Evolutionary conservation across 2,888 invertebrate genomes (phyloP).

Genomic region (Drosophila prolongata): DNA sequence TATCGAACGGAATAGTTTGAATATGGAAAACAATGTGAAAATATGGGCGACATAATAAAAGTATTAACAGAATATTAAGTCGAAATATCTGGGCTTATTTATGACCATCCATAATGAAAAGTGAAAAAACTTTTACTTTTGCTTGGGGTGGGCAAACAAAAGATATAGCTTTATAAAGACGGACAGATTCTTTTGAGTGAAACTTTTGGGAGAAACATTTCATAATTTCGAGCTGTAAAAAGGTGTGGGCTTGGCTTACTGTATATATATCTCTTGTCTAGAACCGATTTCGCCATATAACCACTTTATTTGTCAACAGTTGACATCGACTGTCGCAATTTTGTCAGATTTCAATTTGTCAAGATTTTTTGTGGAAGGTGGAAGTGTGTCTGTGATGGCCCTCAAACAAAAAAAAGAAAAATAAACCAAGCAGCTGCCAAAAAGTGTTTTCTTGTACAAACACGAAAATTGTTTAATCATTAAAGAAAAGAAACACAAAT

Average conservation of each 20-base stretch:
- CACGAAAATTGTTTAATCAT: slow-evolving; percentile 26
- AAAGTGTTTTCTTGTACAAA: slow-evolving; percentile 20
- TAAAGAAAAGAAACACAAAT: slow-evolving; percentile 24
- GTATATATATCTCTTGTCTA: slow-evolving; percentile 7
- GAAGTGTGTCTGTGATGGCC: slow-evolving; percentile 36
- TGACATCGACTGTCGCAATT: slow-evolving; percentile 72
- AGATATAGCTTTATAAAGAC: slow-evolving; percentile 29
- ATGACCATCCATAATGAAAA: slow-evolving; percentile 47
- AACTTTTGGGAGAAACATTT: slow-evolving; percentile 59
- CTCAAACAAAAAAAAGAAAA: slow-evolving; percentile 14
- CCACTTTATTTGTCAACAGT: slow-evolving; percentile 65
- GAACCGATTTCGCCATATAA: slow-evolving; percentile 63
- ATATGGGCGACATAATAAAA: slow-evolving; percentile 44
- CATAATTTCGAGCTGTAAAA: slow-evolving; percentile 59
- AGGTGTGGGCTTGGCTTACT: slow-evolving; percentile 36
- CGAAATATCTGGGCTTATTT: slow-evolving; percentile 37
- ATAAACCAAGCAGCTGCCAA: slow-evolving; percentile 21
- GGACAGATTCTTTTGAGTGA: slow-evolving; percentile 62
- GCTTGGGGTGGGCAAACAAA: slow-evolving; percentile 23
- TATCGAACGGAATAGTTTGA: slow-evolving; percentile 32
- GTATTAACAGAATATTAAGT: slow-evolving; percentile 63
- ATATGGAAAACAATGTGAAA: slow-evolving; percentile 61
- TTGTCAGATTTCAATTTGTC: slow-evolving; percentile 71
- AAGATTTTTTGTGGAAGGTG: slow-evolving; percentile 26
- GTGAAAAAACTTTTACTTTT: slow-evolving; percentile 77